Conservation (phyloP, 2,797 vertebrate genomes). For the Phoxinus dragarum region DNA sequence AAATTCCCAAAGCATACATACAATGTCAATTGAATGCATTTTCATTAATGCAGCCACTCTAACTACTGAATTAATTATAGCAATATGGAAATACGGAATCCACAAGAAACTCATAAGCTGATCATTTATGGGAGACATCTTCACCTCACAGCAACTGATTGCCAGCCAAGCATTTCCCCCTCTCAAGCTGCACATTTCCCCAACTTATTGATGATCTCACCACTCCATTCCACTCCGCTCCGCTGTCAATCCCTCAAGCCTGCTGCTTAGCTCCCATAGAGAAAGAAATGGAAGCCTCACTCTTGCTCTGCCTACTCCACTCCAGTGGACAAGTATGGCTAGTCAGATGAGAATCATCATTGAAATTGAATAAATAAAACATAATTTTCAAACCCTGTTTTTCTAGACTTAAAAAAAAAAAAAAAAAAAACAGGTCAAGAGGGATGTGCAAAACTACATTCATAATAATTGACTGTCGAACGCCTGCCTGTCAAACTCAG, state of each 20-base stretch:
- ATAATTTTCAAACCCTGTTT: not conserved
- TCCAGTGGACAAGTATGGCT: not conserved
- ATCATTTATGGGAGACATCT: not conserved
- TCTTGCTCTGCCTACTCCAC: not conserved
- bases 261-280: conserved; percentile 18
- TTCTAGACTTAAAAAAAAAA: no score
- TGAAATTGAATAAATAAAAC: conserved; percentile 13
- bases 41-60: not conserved
- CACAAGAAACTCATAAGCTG: conserved; percentile 4
- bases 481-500: no score
- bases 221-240: conserved; percentile 12
- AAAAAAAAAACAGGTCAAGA: no score
- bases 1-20: not conserved
- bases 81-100: not conserved
- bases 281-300: conserved; percentile 1
- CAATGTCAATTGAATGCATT: not conserved
- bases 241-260: conserved; percentile 16
- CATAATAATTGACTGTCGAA: no score
- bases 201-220: conserved; percentile 26
- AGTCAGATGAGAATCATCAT: not conserved
- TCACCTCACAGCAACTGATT: conserved; percentile 23
- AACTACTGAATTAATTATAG: conserved; percentile 14
- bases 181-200: conserved; percentile 26
- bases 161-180: conserved; percentile 15
- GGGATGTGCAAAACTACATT: no score